Conservation (phyloP, 2,888 invertebrate species). For the Unio pictorum region DNA sequence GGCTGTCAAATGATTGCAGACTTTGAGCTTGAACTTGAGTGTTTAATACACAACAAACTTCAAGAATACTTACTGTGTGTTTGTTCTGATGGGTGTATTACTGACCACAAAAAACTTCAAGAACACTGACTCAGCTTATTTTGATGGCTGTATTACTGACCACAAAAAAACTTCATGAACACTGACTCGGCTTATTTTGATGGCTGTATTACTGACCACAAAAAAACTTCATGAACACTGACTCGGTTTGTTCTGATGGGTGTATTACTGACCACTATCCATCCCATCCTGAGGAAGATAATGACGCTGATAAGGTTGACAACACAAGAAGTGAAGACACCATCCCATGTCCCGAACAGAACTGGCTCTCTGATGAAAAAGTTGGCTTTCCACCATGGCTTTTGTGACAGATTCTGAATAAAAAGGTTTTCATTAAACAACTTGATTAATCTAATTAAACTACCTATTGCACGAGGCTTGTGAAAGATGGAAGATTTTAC, state of each 20-base stretch:
- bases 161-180: slow-evolving; percentile 73
- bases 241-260: too few species aligned
- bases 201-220: slow-evolving; percentile 77
- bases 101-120: slow-evolving; percentile 77
- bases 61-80: too few species aligned
- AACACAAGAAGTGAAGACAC: slow-evolving; percentile 96
- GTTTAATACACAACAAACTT: too few species aligned
- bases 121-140: too few species aligned
- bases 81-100: slow-evolving; percentile 3
- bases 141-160: slow-evolving; percentile 72
- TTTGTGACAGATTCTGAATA: slow-evolving; percentile 66
- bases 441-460: background rate
- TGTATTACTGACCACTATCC: slow-evolving; percentile 86
- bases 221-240: too few species aligned
- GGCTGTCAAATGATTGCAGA: too few species aligned
- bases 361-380: slow-evolving; percentile 97
- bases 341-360: slow-evolving; percentile 97
- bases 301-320: slow-evolving; percentile 98
- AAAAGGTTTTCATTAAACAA: background rate
- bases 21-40: too few species aligned
- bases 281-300: slow-evolving; percentile 95
- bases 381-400: slow-evolving; percentile 97
- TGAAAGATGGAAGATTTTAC: background rate
- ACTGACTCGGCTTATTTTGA: too few species aligned
- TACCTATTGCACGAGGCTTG: too few species aligned